Evolutionary conservation across 2,888 invertebrate genomes (phyloP), one percentile per base, ranked within the genome.

Genomic region (Ferrisia virgata): DNA sequence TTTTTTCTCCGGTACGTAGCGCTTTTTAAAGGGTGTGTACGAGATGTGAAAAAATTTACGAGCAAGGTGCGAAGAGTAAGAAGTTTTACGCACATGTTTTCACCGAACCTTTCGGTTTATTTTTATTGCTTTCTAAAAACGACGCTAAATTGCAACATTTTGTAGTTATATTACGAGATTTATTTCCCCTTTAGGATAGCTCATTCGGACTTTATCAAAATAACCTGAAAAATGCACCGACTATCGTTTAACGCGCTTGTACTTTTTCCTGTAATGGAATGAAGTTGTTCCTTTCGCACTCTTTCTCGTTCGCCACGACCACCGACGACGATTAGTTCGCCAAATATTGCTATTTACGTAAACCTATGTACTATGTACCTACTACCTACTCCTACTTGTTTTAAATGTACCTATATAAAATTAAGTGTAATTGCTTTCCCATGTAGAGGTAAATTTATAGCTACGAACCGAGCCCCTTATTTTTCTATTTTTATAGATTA

Each of bases 31-130:
- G 72, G 72, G 36, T 72, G 36, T 72, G 72, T 72, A 72, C 72
- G 72, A 72, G 72, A 72, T 64, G 58, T 64, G 72, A 33, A 33
- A 33, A 72, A 72, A 72, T 72, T 72, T 72, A 72, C 72, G 72
- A 72, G 72, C 72, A 72, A 72, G 72, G 72, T 72, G 72, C 33
- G 72, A 72, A 33, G 33, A 33, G 36, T 72, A 72, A 72, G 72
- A 72, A 72, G 33, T 72, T 72, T 72, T 72, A 72, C 72, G 72
- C 72, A 72, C 72, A 72, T 72, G 72, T 72, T 72, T 72, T 72
- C 72, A 72, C 72, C 72, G n/a, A 72, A 72, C 72, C 33, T 72
- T 72, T 33, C 33, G 72, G 31, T 72, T 72, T 33, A 72, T 72
- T 72, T 72, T 72, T 72, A 72, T 72, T 72, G 72, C 72, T 72